Conservation (phyloP, 2,797 vertebrate genomes). For the Brachyalestes nurse region DNA sequence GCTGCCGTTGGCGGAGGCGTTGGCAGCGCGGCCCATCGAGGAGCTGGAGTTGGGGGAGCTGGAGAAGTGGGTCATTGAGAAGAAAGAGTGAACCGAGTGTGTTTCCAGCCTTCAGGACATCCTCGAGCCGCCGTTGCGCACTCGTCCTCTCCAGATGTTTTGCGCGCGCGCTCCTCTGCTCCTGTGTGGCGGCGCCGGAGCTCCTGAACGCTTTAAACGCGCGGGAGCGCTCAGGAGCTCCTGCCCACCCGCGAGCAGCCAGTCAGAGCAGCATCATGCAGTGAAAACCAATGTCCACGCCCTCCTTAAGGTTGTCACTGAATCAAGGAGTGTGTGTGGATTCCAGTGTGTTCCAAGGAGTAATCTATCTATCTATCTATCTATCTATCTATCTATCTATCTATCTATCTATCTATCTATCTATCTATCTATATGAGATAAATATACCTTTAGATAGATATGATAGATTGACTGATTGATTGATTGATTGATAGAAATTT, state of each 20-base stretch:
- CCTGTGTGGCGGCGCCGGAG: background rate
- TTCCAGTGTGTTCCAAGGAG: no score
- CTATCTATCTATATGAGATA: no score
- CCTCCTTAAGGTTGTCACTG: background rate
- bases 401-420: no score
- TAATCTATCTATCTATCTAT: no score
- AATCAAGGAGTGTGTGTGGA: no score
- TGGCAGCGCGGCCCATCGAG: slow-evolving; percentile 62
- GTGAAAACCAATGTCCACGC: background rate
- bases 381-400: no score
- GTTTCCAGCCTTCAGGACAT: slow-evolving; percentile 65
- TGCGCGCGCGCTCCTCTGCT: background rate
- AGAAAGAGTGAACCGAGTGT: background rate
- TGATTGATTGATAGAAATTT: no score
- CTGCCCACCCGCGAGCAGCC: slow-evolving; percentile 42
- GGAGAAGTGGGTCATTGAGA: slow-evolving; percentile 5
- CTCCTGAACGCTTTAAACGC: slow-evolving; percentile 64
- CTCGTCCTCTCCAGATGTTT: slow-evolving; percentile 34
- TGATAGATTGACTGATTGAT: no score
- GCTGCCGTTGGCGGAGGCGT: slow-evolving; percentile 67
- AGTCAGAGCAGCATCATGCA: slow-evolving; percentile 12
- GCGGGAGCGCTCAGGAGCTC: slow-evolving; percentile 50
- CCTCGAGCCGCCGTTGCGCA: slow-evolving; percentile 58
- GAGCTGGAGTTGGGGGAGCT: no score
- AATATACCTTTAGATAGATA: no score